Conservation (phyloP, 2,113 vertebrate species). For the Epinephelus moara region DNA sequence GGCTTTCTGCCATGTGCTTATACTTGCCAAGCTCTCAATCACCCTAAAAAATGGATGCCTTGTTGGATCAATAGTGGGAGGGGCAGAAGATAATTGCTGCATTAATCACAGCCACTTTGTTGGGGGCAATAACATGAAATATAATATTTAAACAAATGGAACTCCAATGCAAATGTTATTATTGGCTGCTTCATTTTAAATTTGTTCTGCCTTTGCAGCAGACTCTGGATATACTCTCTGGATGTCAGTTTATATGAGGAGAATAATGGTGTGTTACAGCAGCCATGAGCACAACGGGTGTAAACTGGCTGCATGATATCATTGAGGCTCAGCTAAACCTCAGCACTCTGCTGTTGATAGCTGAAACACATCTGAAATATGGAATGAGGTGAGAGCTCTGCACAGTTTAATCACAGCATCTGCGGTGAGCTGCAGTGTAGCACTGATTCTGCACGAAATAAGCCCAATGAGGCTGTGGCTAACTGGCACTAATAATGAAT, state of each 20-base stretch:
- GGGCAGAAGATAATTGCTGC: constrained; percentile 49
- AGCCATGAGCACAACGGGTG: not conserved
- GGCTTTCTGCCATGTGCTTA: constrained; percentile 50
- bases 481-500: not conserved
- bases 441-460: not conserved
- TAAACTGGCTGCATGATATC: constrained; percentile 51
- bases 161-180: constrained; percentile 32
- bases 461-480: not conserved
- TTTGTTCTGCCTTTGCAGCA: not conserved
- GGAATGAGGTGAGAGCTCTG: constrained; percentile 10
- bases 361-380: constrained; percentile 45
- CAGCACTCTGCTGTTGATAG: constrained; percentile 35
- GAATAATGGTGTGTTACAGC: not conserved
- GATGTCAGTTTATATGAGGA: not conserved
- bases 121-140: constrained; percentile 31
- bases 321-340: constrained; percentile 6
- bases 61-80: constrained; percentile 72
- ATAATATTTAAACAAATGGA: constrained; percentile 31
- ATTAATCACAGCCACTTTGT: constrained; percentile 72
- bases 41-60: constrained; percentile 46
- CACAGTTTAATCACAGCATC: not conserved
- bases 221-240: constrained; percentile 2
- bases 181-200: constrained; percentile 15
- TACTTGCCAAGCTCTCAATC: constrained; percentile 56
- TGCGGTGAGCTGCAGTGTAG: constrained; percentile 32